phyloP scores from a whole-genome alignment of 2,113 vertebrate species.

The Cnemophilus loriae region DNA sequence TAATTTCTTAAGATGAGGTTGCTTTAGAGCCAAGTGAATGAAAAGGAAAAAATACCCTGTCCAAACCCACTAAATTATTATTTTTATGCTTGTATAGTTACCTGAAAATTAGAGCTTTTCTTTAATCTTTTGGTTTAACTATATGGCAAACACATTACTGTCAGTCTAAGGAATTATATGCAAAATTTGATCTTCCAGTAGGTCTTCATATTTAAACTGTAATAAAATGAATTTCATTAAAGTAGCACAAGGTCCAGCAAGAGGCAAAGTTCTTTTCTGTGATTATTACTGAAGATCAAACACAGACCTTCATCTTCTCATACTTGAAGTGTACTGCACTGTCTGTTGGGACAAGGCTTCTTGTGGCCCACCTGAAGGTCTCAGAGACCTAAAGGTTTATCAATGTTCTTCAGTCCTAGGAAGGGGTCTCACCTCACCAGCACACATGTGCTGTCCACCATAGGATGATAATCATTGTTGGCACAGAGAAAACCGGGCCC shows the following conservation, averaged over 20 bases:
- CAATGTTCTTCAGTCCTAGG: not conserved
- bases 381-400: not conserved
- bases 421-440: not conserved
- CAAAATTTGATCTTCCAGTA: not conserved
- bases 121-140: conserved; percentile 32
- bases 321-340: not conserved
- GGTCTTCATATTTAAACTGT: not conserved
- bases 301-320: not conserved
- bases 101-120: conserved; percentile 13
- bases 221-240: not conserved
- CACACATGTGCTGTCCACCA: rapidly evolving
- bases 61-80: conserved; percentile 28
- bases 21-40: conserved; percentile 44
- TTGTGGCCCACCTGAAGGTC: not conserved
- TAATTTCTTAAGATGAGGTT: conserved; percentile 60
- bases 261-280: not conserved
- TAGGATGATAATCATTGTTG: not conserved
- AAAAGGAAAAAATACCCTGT: conserved; percentile 39
- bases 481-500: not conserved
- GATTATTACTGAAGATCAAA: not conserved
- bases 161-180: conserved; percentile 12
- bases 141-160: not conserved
- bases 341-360: not conserved
- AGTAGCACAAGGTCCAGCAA: not conserved
- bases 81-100: conserved; percentile 29